Conservation (phyloP, 2,113 vertebrate species). For the Climacteris rufus region DNA sequence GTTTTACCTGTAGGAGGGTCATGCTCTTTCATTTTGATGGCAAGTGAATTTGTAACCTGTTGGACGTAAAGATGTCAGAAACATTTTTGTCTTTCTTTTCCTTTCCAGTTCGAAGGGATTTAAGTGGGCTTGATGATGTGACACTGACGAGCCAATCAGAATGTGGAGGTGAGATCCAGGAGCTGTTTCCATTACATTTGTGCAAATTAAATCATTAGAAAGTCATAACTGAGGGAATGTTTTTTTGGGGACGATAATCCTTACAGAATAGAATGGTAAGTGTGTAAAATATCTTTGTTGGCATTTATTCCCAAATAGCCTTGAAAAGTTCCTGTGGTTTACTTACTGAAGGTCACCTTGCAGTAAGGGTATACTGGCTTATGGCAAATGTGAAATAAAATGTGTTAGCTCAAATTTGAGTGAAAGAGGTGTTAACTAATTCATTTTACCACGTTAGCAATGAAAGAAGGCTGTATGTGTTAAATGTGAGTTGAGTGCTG, state of each 20-base stretch:
- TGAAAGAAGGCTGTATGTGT: not conserved
- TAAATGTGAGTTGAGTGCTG: not conserved
- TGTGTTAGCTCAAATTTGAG: not conserved
- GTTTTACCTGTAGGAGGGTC: not conserved
- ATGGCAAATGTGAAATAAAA: not conserved
- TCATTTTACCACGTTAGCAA: not conserved
- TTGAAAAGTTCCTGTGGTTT: not conserved
- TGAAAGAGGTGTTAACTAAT: not conserved
- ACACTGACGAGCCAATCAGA: constrained; percentile 80
- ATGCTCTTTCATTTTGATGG: not conserved
- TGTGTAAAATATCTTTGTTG: not conserved
- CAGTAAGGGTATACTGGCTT: not conserved
- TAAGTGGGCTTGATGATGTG: constrained; percentile 81
- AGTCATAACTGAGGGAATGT: not conserved
- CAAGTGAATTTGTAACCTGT: not conserved
- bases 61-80: not conserved
- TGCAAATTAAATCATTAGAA: not conserved
- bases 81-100: not conserved
- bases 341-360: not conserved
- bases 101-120: constrained; percentile 80
- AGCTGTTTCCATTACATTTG: not conserved
- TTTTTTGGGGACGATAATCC: not conserved
- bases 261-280: not conserved
- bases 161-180: constrained; percentile 79
- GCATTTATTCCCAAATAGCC: not conserved